phyloP scores from a whole-genome alignment of 2,113 vertebrate species.

The Cochlearius cochlearius region DNA sequence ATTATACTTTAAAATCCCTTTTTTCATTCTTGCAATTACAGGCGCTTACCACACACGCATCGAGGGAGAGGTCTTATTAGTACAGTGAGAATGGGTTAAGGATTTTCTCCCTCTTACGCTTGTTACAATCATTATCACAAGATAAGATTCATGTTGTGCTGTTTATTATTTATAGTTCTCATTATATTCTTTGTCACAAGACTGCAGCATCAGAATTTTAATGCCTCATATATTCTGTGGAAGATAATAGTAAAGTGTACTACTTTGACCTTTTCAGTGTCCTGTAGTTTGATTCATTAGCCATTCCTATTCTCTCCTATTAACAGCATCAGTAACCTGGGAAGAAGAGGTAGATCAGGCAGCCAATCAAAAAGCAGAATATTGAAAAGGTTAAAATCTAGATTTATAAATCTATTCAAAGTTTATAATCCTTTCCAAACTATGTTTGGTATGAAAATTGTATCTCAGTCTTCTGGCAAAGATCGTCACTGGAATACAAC shows the following conservation, averaged over 20 bases:
- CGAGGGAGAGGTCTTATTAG: not conserved
- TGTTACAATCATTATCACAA: conserved; percentile 58
- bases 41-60: not conserved
- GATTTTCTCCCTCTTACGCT: conserved; percentile 10
- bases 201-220: conserved; percentile 66
- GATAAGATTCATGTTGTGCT: conserved; percentile 62
- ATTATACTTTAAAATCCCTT: not conserved
- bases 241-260: conserved; percentile 66
- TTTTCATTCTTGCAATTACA: not conserved
- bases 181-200: conserved; percentile 73
- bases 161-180: conserved; percentile 74
- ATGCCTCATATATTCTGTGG: conserved; percentile 65
- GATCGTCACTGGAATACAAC: not conserved
- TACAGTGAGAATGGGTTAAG: conserved; percentile 15
- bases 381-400: conserved; percentile 65
- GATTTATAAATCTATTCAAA: conserved; percentile 52
- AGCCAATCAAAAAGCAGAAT: conserved; percentile 63
- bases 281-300: conserved; percentile 69
- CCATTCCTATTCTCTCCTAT: conserved; percentile 47
- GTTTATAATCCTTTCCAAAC: conserved; percentile 60
- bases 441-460: conserved; percentile 22
- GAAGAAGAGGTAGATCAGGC: conserved; percentile 5
- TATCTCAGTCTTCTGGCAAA: conserved; percentile 5
- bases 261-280: conserved; percentile 70
- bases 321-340: conserved; percentile 56